Base-by-base conservation (phyloP, 1,140 invertebrate species). In the Armadillidium nasatum region DNA sequence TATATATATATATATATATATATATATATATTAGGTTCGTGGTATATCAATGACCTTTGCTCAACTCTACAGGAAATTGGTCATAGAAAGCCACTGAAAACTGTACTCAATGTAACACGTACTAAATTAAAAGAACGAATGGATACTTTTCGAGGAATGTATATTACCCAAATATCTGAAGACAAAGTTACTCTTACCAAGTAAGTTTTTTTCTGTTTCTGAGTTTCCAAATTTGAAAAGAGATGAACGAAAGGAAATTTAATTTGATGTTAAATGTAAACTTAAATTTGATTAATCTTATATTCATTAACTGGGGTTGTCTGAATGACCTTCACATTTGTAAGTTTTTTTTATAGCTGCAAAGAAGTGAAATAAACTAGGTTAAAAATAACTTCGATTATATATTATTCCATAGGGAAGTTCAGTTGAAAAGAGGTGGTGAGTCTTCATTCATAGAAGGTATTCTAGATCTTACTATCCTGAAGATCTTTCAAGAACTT, bases 11-110 rank as follows among this genome's bases (percentile, higher is more conserved):
- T 60, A 60, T 60, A 11, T 60, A 11, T 11, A n/a, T n/a, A n/a
- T n/a, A n/a, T n/a, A n/a, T n/a, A n/a, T n/a, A n/a, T n/a, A n/a
- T n/a, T 7, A 73, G 72, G 72, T 1, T 73, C 72, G 45, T 73
- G 72, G 72, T 73, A 54, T 45, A 73, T 73, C 4, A 73, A 54
- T 19, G 72, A 73, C 46, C 72, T 73, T 43, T 73, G 72, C 46
- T 23, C 45, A 4, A 54, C 72, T 3, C 72, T 73, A 23, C 72
- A 73, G 46, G 43, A 73, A 13, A 19, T 73, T n/a, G 72, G 72
- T 4, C 72, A 73, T 45, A n/a, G 21, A 19, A 23, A 45, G 2
- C 72, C 72, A 43, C 46, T 73, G 43, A 44, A 46, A 45, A n/a
- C n/a, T 4, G 72, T 73, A 45, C 23, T 73, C n/a, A 45, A 50